These are phyloP conservation scores for Brachypalpus laphriformis DNA, from an alignment of 2,888 invertebrate species.

Conservation along the genomic window DNA sequence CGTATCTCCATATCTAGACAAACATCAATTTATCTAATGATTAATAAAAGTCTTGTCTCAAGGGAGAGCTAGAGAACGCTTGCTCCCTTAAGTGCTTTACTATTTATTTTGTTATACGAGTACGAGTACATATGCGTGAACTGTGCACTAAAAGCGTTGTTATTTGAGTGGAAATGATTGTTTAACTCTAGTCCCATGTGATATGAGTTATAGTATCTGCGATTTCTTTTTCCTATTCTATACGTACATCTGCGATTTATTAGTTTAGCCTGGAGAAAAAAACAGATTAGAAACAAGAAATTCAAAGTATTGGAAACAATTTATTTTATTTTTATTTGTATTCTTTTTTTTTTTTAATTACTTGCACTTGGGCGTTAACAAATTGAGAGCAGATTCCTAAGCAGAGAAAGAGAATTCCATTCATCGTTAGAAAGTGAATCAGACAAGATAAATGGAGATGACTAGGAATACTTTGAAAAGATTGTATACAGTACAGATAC, in stretches of 20 bases:
- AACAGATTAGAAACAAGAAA: constrained; percentile 7
- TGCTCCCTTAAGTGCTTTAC: constrained; percentile 58
- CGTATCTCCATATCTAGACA: not conserved
- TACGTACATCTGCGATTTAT: constrained; percentile 53
- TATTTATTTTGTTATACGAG: constrained; percentile 9
- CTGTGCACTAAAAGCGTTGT: not conserved
- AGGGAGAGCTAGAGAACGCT: constrained; percentile 1
- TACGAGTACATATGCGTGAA: too few relatives aligned
- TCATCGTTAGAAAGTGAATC: constrained; percentile 43
- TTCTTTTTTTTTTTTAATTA: constrained; percentile 29
- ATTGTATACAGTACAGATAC: not conserved
- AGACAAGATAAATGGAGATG: constrained; percentile 43
- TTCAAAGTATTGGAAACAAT: constrained; percentile 38
- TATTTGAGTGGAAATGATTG: constrained; percentile 58
- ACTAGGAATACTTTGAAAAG: not conserved
- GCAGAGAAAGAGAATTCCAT: constrained; percentile 25
- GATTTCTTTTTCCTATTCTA: constrained; percentile 14
- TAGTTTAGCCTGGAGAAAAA: constrained; percentile 1
- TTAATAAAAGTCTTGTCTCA: constrained; percentile 38
- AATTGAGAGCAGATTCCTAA: constrained; percentile 12
- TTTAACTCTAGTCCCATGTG: constrained; percentile 57
- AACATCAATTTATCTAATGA: constrained; percentile 55
- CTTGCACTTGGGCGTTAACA: constrained; percentile 38
- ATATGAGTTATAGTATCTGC: constrained; percentile 53
- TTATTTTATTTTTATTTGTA: not conserved